phyloP scores from a whole-genome alignment of 92 coral and sea anemone species.

The Phenganax marumi region DNA sequence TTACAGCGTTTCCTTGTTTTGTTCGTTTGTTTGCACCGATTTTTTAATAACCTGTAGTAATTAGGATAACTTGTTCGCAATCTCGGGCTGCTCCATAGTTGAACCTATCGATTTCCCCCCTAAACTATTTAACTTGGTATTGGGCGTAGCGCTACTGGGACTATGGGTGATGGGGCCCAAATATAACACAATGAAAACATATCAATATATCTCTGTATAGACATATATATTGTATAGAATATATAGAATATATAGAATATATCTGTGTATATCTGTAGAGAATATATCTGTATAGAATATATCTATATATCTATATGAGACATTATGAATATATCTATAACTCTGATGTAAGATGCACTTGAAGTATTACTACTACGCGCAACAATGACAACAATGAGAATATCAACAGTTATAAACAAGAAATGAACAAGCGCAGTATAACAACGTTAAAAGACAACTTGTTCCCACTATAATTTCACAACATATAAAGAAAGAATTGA shows the following conservation, averaged over 20 bases:
- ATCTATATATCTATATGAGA: no score
- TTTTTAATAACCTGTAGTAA: background rate
- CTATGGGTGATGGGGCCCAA: background rate
- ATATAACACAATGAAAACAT: background rate
- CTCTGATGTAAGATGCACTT: background rate
- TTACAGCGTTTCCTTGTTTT: background rate
- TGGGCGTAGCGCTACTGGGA: background rate
- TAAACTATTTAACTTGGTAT: background rate
- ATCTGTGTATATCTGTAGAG: no score
- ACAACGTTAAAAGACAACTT: background rate
- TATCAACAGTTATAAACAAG: no score
- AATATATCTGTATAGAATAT: no score
- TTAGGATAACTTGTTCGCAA: constrained; percentile 11
- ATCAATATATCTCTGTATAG: no score
- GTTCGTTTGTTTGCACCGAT: constrained; percentile 1
- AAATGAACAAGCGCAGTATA: background rate
- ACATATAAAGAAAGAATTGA: background rate
- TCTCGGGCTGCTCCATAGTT: constrained; percentile 12
- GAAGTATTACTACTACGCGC: background rate
- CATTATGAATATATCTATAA: background rate
- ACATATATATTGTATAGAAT: no score
- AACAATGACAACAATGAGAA: no score
- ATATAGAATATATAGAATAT: no score
- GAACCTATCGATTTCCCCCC: background rate
- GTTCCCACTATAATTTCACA: background rate